Base-by-base conservation (phyloP, 2,113 vertebrate genomes). In the Phodopus roborovskii region DNA sequence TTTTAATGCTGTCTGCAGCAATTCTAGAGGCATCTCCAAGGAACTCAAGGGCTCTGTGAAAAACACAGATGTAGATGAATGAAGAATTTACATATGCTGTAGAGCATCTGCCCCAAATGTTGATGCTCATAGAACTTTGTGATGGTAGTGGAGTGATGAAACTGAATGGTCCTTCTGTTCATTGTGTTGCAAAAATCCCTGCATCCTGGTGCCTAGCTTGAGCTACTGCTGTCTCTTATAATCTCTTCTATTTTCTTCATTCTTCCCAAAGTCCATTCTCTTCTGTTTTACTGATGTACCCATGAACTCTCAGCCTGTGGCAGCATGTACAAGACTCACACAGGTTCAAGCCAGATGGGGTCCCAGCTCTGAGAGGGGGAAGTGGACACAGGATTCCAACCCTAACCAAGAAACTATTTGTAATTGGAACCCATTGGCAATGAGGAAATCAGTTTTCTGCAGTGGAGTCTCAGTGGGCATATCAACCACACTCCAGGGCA, bases 111-210 rank as follows among this genome's bases (percentile, higher is more conserved):
- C 56, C 36, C 39, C 3, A 93, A 81, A 75, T 75, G 70, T 7
- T 92, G n/a, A 53, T 94, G 36, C 45, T 95, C 60, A 74, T 3
- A 36, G 92, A 90, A 70, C 48, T 79, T 56, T 48, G 70, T 60
- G 81, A 74, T 83, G 53, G 50, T 42, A 33, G 4, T 68, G 73
- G 71, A 82, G 7, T 77, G 62, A 66, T 73, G 62, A 19, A 28
- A 36, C 84, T 15, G n/a, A 82, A 50, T n/a, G 82, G 58, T 87
- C 30, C 58, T 81, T 90, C 64, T 53, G n/a, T 42, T 28, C 45
- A 19, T 75, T 89, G 33, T 71, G 0, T 79, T 50, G 60, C 45
- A 33, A 4, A 91, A 86, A 70, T 7, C 39, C 75, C 24, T 68
- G 12, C 70, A 56, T 45, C 13, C 8, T 73, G 62, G 0, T 60